Base-by-base conservation (phyloP, 2,113 vertebrate species). In the Perca flavescens region DNA sequence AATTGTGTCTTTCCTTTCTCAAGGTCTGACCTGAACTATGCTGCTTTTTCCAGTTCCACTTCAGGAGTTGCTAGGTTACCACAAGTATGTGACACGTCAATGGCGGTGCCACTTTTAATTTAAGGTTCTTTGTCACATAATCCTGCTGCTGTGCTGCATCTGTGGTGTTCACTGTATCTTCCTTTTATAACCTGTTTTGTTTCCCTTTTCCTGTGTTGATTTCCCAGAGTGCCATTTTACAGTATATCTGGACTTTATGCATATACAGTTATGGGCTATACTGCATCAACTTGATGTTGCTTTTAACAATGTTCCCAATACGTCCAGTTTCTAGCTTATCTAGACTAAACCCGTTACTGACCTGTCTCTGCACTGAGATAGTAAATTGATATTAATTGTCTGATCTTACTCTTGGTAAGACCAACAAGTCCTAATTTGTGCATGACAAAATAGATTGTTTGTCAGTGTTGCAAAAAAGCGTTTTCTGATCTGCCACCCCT, bases 51-150 rank as follows among this genome's bases (percentile, higher is more conserved):
- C 5, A 12, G 62, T 40, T n/a, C 21, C 68, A 65, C 69, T 96
- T 83, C 90, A 92, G 12, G 96, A 95, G 70, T 93, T 98, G 81
- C 90, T 88, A 0, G 96, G 96, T 2, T 97, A 96, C 93, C 91
- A 90, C 76, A 95, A 95, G 11, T 66, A 88, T 70, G 78, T 90
- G 78, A 65, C 89, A 0, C 91, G 64, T 50, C 94, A 90, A 77
- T 96, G 96, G 95, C 87, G 95, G 43, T 31, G 54, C 21, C 25
- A 77, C 63, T 68, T 61, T 67, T 19, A 25, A 74, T 69, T 36
- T 56, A 10, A 31, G 25, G 2, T 52, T 58, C n/a, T 43, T 68
- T 52, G 25, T 58, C 57, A 49, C 9, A 46, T 60, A 58, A 13
- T 47, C 10, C 52, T 40, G 16, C 25, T 50, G 22, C 21, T 40